phyloP scores from a whole-genome alignment of 1,140 invertebrate genomes.

The Trichoplusia ni region DNA sequence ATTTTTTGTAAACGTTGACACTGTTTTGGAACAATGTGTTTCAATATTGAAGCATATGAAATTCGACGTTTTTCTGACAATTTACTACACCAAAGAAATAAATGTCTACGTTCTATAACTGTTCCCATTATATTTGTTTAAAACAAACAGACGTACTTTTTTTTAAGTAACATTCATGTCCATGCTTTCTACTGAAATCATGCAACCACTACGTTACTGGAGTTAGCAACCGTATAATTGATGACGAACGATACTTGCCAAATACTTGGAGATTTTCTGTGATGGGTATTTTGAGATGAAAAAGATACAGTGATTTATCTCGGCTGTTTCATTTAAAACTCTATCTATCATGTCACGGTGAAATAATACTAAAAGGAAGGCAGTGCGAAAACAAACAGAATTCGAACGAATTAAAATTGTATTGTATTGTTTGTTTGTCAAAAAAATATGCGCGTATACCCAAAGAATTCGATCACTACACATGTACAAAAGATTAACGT shows the following conservation, averaged over 20 bases:
- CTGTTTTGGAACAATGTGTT: too few relatives aligned
- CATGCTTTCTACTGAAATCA: too few relatives aligned
- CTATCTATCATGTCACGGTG: slow-evolving; percentile 20
- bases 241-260: slow-evolving; percentile 15
- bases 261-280: slow-evolving; percentile 23
- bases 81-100: too few relatives aligned
- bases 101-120: too few relatives aligned
- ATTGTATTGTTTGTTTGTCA: not conserved
- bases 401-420: not conserved
- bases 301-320: slow-evolving; percentile 25
- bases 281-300: not conserved
- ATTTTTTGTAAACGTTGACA: too few relatives aligned
- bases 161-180: too few relatives aligned
- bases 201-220: not conserved
- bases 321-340: slow-evolving; percentile 26
- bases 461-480: slow-evolving; percentile 39
- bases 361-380: not conserved
- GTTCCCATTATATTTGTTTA: too few relatives aligned
- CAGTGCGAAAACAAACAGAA: not conserved
- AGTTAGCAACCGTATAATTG: slow-evolving; percentile 13
- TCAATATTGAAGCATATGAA: too few relatives aligned
- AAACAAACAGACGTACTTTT: too few relatives aligned
- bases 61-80: too few relatives aligned
- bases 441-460: not conserved
- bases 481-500: slow-evolving; percentile 58